Base-by-base conservation (phyloP, 2,113 vertebrate species). In the Ciconia stormi region DNA sequence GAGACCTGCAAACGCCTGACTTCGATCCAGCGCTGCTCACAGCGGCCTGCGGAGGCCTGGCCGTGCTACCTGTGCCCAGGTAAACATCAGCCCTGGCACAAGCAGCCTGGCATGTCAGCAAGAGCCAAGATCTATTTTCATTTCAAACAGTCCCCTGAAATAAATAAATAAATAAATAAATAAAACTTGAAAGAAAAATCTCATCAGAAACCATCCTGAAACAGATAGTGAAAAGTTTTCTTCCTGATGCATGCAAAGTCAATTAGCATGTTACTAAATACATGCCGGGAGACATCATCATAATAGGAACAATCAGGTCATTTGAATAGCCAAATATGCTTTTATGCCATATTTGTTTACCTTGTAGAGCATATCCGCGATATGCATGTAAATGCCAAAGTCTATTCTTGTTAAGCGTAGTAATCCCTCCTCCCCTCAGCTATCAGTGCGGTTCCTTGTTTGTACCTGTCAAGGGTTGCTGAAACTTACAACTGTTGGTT, bases 361-460 rank as follows among this genome's bases (percentile, higher is more conserved):
- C 78, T 83, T 72, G 84, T 82, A 53, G 73, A 93, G 87, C 3
- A 1, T 77, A 95, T 94, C 95, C 10, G 6, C 1, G 87, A 92
- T 91, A 95, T 76, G 93, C 92, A 72, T 82, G 82, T 87, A 97
- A 93, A 79, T 95, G 94, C 93, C 95, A 90, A 92, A 95, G 95
- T 93, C 93, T 55, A 67, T 92, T 95, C 94, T 95, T 97, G 52
- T 95, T 97, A 76, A 73, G 91, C 23, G 3, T 13, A 53, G 89
- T 58, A 84, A 85, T 90, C 72, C 71, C 79, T 95, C 53, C 87
- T 86, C 81, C 79, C 77, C 89, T 93, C 91, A 97, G 95, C 95
- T 92, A 96, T 84, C 47, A 36, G 82, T 52, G 50, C 1, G 67
- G 97, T 98, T 98, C 98, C 98, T 97, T 98, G 95, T 98, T 98